Evolutionary conservation across 2,797 vertebrate species (phyloP), one percentile per base, ranked within the genome.

Genomic region (Lacerta agilis): DNA sequence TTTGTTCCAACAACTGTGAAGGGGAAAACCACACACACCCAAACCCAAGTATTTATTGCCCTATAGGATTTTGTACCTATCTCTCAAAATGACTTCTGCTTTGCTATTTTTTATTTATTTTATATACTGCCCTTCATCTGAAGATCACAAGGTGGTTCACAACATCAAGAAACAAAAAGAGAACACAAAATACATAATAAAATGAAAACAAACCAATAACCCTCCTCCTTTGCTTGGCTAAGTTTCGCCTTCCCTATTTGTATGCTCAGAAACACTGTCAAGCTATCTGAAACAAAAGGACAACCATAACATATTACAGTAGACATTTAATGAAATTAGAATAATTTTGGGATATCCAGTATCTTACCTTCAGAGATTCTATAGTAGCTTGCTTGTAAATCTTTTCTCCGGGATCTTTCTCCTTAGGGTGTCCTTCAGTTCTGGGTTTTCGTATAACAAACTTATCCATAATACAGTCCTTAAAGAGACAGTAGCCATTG

Each of bases 331-430:
- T 36, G 11, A 79, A 78, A 20, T 41, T 86, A 8, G 6, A 73
- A 61, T 73, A 33, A 64, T 5, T 87, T 38, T 43, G 41, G 33
- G 17, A 55, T 58, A 82, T 45, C 81, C 86, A 66, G 20, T 58
- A 36, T 72, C 96, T 97, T 94, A 98, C 98, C 97, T 97, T 96
- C 86, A 99, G 92, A 83, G 98, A 98, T 86, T 98, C 98, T 41
- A 98, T 97, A 1, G 98, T 98, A 25, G 97, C 93, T 96, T 99
- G 98, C 77, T 95, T 97, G 92, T 97, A 98, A 84, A 95, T 90
- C 90, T 97, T 98, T 80, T 92, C 95, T 82, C 88, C 83, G 20
- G 92, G 64, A 83, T 92, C 85, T 94, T 94, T 96, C 83, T 94
- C 94, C 84, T 93, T 95, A 10, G 94, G 90, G 72, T 85, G 89